These are phyloP conservation scores for Ptilorrhoa leucosticta DNA, from an alignment of 2,113 vertebrate species.

Conservation along the genomic window DNA sequence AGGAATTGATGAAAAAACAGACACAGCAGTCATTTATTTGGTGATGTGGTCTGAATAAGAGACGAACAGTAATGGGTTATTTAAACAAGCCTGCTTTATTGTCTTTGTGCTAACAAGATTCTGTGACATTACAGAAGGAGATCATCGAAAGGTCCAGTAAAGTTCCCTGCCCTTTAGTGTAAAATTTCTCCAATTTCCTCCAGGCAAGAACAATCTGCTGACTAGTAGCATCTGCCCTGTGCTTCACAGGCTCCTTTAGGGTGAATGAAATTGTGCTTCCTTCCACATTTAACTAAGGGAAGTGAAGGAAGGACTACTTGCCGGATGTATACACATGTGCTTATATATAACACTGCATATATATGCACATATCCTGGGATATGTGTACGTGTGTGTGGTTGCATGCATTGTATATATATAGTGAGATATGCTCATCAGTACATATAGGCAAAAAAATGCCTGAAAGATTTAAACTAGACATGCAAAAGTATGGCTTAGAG, in stretches of 20 bases:
- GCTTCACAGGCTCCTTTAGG: background rate
- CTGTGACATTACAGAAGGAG: background rate
- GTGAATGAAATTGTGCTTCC: background rate
- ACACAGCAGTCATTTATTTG: slow-evolving; percentile 28
- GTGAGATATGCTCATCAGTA: background rate
- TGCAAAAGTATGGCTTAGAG: background rate
- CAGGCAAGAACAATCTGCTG: slow-evolving; percentile 18
- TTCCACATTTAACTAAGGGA: background rate
- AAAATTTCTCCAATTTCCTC: slow-evolving; percentile 18
- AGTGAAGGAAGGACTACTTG: background rate
- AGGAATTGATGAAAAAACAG: slow-evolving; percentile 27
- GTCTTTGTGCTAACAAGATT: slow-evolving; percentile 22
- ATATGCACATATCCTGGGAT: background rate
- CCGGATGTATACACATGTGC: fast-evolving
- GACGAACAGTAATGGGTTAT: background rate
- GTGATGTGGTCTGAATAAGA: slow-evolving; percentile 24
- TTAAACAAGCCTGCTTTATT: slow-evolving; percentile 47
- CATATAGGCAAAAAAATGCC: background rate
- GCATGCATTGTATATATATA: background rate
- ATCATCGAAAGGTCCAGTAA: slow-evolving; percentile 7
- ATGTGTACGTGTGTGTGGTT: background rate
- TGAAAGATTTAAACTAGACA: background rate
- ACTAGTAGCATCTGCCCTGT: background rate
- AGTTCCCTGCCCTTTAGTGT: slow-evolving; percentile 41
- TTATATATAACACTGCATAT: background rate